Evolutionary conservation across 2,888 invertebrate species (phyloP).

Genomic region (Hypena proboscidalis): DNA sequence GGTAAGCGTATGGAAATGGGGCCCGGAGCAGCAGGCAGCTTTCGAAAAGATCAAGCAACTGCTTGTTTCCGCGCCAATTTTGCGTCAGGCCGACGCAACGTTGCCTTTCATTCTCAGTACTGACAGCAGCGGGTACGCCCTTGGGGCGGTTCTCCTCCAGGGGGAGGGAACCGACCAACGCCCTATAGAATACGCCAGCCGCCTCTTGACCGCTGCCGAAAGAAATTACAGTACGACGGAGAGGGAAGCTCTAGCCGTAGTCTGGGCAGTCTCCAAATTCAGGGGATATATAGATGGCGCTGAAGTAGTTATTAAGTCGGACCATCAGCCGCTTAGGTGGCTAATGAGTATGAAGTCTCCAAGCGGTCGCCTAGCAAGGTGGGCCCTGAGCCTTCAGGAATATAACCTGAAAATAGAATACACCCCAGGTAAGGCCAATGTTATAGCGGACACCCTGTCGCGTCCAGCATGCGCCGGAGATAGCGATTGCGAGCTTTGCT

Average conservation of each 20-base stretch:
- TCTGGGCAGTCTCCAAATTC: conserved; percentile 9
- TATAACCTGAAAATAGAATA: conserved; percentile 3
- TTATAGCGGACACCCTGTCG: conserved; percentile 2
- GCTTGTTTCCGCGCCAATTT: too few species aligned
- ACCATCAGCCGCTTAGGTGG: conserved; percentile 17
- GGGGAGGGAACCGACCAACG: too few species aligned
- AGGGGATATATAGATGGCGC: conserved; percentile 8
- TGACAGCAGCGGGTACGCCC: too few species aligned
- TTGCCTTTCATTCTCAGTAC: too few species aligned
- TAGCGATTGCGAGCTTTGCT: background rate
- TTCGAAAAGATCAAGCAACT: too few species aligned
- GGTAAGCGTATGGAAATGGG: too few species aligned
- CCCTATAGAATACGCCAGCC: too few species aligned
- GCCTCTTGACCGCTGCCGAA: too few species aligned
- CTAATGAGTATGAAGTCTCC: too few species aligned
- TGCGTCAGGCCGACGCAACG: too few species aligned
- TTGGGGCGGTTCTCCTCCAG: too few species aligned
- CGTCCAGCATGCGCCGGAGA: background rate
- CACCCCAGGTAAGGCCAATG: conserved; percentile 3
- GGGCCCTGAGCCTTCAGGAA: conserved; percentile 6
- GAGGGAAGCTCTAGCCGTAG: conserved; percentile 7
- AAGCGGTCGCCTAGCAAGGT: conserved; percentile 6
- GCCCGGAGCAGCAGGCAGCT: too few species aligned
- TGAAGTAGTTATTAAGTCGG: background rate
- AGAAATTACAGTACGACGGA: conserved; percentile 8